phyloP scores from a whole-genome alignment of 1,140 invertebrate genomes.

The Pseudomyrmex gracilis region DNA sequence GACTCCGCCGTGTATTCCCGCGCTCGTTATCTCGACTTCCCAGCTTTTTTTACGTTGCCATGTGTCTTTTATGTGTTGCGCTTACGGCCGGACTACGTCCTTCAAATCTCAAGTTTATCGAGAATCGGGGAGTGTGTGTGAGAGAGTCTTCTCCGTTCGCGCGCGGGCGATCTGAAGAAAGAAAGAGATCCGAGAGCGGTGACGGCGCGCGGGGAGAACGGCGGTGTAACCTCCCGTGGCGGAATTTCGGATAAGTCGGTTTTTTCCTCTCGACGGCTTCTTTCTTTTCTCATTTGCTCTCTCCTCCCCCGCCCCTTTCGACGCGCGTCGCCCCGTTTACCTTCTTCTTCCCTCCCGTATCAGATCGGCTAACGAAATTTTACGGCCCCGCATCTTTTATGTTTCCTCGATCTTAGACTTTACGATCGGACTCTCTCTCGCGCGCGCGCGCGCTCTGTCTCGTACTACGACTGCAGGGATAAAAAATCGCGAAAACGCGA shows the following conservation, averaged over 20 bases:
- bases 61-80: conserved; percentile 27
- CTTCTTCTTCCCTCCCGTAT: conserved; percentile 30
- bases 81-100: conserved; percentile 5
- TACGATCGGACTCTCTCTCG: conserved; percentile 39
- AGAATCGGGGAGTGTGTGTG: conserved; percentile 28
- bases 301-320: conserved; percentile 37
- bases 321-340: conserved; percentile 49
- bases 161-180: not conserved
- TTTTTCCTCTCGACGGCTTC: not conserved
- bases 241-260: conserved; percentile 47
- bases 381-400: conserved; percentile 56
- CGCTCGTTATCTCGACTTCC: conserved; percentile 59
- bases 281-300: conserved; percentile 11
- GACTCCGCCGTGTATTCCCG: conserved; percentile 2
- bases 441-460: not conserved
- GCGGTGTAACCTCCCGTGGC: conserved; percentile 18
- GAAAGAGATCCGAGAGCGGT: not conserved
- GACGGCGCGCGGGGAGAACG: not conserved
- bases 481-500: not conserved
- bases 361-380: conserved; percentile 69
- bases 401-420: conserved; percentile 56
- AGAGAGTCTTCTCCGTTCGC: conserved; percentile 8
- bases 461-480: not conserved
- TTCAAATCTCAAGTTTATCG: conserved; percentile 64
- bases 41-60: conserved; percentile 42